Evolutionary conservation across 1,140 invertebrate genomes (phyloP), one percentile per base, ranked within the genome.

Genomic region (Phthorimaea operculella): DNA sequence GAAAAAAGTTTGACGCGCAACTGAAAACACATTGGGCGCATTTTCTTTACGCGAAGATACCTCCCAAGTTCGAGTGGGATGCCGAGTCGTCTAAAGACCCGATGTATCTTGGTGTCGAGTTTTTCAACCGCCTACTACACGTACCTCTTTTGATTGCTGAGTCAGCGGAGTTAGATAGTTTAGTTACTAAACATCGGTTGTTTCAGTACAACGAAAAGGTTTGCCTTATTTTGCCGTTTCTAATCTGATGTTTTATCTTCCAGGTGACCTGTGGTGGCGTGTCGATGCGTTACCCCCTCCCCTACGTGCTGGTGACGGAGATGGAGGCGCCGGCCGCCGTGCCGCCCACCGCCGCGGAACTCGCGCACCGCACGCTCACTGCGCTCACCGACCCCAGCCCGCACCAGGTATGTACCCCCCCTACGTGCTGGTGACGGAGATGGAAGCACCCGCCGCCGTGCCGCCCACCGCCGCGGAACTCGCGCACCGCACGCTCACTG

Each of bases 251-350:
- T 28, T 28, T 28, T 28, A 6, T 28, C 2, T 28, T 28, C 47
- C 88, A 91, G 75, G 90, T 92, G 56, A 79, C 90, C 36, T 90
- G 90, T 86, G 96, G 94, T 76, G 95, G 95, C 55, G 92, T 95
- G 54, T 92, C 94, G 73, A 95, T 98, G 94, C 91, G 94, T 63
- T 98, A 98, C 88, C 97, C 97, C 16, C 92, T 93, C 16, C 94
- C 93, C 86, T 98, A 96, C 86, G 95, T 97, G 60, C 88, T 98
- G 71, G 90, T 96, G 59, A 96, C 95, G 62, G 95, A 97, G 75
- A 89, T 94, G 89, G 95, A 96, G 78, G 92, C 93, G 63, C 81
- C 62, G 33, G 56, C 55, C 36, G 68, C 62, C 44, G 65, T 64
- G 14, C 36, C 57, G 33, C 45, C 51, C 51, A 15, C 34, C 54